These are phyloP conservation scores for Linyphia triangularis DNA, from an alignment of 2,888 invertebrate species.

Conservation along the genomic window DNA sequence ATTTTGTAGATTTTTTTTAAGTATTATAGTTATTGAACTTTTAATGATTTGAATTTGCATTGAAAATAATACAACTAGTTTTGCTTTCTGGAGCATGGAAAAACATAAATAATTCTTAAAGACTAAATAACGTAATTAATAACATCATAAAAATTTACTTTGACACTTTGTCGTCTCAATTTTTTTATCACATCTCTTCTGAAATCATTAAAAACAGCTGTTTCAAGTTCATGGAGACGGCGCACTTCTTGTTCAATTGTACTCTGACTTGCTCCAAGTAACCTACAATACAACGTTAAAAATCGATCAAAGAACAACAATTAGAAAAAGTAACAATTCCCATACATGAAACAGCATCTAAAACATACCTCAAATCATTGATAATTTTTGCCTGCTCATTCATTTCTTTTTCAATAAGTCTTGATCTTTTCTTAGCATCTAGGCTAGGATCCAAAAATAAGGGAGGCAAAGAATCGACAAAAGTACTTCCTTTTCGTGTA, in stretches of 20 bases:
- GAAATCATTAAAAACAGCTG: slow-evolving; percentile 95
- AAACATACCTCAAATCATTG: slow-evolving; percentile 87
- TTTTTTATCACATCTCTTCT: slow-evolving; percentile 96
- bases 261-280: slow-evolving; percentile 91
- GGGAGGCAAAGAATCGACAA: slow-evolving; percentile 70
- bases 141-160: slow-evolving; percentile 78
- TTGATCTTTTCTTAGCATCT: slow-evolving; percentile 85
- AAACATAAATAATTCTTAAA: background rate
- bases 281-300: slow-evolving; percentile 78
- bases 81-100: too few species aligned
- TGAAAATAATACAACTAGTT: background rate
- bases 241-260: slow-evolving; percentile 96
- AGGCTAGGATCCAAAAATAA: slow-evolving; percentile 78
- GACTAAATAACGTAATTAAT: background rate
- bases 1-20: too few species aligned
- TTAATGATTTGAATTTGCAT: background rate
- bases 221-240: slow-evolving; percentile 94
- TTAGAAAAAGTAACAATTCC: background rate
- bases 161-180: slow-evolving; percentile 89
- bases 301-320: background rate
- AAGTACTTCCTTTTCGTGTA: slow-evolving; percentile 76
- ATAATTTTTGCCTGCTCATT: slow-evolving; percentile 97
- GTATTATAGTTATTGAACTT: too few species aligned
- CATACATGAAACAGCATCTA: background rate
- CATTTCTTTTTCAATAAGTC: slow-evolving; percentile 97